phyloP scores from a whole-genome alignment of 2,113 vertebrate species.

The Ranitomeya imitator region DNA sequence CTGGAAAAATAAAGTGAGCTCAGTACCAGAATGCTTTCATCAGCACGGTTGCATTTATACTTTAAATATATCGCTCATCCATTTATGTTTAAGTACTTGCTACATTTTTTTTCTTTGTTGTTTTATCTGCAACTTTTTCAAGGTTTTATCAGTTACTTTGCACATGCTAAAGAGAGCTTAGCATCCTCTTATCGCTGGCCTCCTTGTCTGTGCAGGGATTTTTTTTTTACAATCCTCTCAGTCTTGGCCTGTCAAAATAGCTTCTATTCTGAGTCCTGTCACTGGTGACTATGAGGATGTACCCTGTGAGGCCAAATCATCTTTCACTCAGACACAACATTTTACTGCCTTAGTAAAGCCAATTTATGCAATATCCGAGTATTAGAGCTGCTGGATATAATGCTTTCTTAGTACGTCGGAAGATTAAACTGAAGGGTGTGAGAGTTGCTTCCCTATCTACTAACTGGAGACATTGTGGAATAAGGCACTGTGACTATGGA shows the following conservation, averaged over 20 bases:
- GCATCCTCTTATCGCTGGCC: conserved; percentile 42
- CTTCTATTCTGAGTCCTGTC: conserved; percentile 37
- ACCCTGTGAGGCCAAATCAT: background rate
- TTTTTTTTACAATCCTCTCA: conserved; percentile 5
- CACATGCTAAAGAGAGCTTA: conserved; percentile 36
- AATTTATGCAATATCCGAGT: background rate
- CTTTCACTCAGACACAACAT: background rate
- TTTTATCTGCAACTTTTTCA: background rate
- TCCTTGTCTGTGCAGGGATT: conserved; percentile 20
- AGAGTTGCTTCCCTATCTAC: background rate
- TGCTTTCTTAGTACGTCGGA: background rate
- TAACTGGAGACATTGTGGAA: background rate
- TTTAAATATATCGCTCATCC: background rate
- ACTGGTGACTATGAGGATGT: background rate
- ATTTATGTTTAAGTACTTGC: background rate
- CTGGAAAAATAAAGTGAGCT: background rate
- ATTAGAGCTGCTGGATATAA: background rate
- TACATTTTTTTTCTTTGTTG: background rate
- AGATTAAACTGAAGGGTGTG: background rate
- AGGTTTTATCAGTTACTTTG: conserved; percentile 35
- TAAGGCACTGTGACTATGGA: background rate
- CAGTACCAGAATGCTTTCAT: background rate
- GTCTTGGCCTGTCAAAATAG: background rate
- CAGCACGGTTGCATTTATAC: background rate
- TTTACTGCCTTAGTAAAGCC: background rate